phyloP scores from a whole-genome alignment of 2,888 invertebrate genomes.

The Melanchra persicariae region DNA sequence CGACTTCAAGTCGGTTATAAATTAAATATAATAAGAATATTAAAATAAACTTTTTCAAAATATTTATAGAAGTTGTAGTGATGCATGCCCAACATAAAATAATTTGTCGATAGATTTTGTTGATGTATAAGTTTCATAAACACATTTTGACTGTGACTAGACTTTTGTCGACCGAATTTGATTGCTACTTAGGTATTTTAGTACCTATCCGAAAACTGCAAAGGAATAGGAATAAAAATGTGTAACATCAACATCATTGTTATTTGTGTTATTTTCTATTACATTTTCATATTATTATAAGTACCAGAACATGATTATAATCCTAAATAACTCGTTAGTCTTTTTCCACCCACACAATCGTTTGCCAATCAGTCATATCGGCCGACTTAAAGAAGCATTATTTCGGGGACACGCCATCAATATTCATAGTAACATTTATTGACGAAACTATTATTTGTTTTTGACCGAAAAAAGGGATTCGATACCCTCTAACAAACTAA shows the following conservation, averaged over 20 bases:
- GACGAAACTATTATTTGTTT: constrained; percentile 26
- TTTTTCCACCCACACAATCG: constrained; percentile 11
- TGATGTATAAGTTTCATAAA: no score
- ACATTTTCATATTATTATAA: background rate
- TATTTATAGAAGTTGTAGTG: constrained; percentile 4
- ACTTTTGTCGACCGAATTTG: no score
- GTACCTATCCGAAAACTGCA: background rate
- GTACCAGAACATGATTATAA: constrained; percentile 14
- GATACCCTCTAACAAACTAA: constrained; percentile 49
- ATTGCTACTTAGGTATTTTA: background rate
- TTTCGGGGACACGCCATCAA: constrained; percentile 36
- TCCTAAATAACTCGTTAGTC: constrained; percentile 27
- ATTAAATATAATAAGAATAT: background rate
- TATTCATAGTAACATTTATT: constrained; percentile 52
- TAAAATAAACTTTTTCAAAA: background rate
- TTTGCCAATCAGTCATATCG: constrained; percentile 25
- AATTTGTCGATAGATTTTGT: background rate
- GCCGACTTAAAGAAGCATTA: constrained; percentile 38
- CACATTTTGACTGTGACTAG: background rate
- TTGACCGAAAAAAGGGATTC: constrained; percentile 25
- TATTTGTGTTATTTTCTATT: constrained; percentile 17
- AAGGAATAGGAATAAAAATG: background rate
- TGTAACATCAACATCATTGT: background rate
- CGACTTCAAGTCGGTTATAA: no score
- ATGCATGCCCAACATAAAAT: background rate